Percentiles rank a stretch among this genome's conserved stretches.
Evolutionary conservation across 2,888 invertebrate genomes (phyloP).

Genomic region (Hydroisotoma schaefferi): DNA sequence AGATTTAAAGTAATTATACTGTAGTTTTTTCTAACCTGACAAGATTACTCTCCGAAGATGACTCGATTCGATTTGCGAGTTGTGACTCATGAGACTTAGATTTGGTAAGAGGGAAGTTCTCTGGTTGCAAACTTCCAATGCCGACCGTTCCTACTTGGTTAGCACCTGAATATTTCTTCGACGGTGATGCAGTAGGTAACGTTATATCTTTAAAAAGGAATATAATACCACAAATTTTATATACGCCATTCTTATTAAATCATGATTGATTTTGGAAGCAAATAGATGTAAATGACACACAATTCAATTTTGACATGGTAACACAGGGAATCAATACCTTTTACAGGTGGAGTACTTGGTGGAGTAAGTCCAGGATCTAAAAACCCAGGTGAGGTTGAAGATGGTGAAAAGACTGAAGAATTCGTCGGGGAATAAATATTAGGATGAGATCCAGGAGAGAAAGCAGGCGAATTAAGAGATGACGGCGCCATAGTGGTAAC

Average conservation of each 20-base stretch:
- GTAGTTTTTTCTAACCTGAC: conserved; percentile 51
- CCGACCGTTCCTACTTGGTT: too few relatives aligned
- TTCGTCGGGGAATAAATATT: conserved; percentile 48
- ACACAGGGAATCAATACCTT: too few relatives aligned
- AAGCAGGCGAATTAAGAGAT: conserved; percentile 44
- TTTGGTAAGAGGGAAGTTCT: conserved; percentile 69
- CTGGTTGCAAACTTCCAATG: conserved; percentile 54
- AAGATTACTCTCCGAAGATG: conserved; percentile 42
- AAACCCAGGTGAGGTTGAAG: conserved; percentile 51
- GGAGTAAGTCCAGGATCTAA: conserved; percentile 53
- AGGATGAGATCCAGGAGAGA: conserved; percentile 45
- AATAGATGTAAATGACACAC: too few relatives aligned
- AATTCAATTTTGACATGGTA: too few relatives aligned
- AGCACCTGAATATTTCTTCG: conserved; percentile 70
- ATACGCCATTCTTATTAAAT: too few relatives aligned
- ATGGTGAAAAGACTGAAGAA: conserved; percentile 54
- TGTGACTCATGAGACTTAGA: conserved; percentile 91
- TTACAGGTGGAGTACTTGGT: conserved; percentile 58
- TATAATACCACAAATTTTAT: too few relatives aligned
- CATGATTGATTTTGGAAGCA: too few relatives aligned
- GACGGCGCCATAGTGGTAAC: conserved; percentile 43
- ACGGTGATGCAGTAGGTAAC: conserved; percentile 77
- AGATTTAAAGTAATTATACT: conserved; percentile 2
- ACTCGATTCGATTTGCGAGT: conserved; percentile 64
- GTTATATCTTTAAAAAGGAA: too few relatives aligned